Conservation (phyloP, 2,113 vertebrate genomes). For the Mustelus asterias region DNA sequence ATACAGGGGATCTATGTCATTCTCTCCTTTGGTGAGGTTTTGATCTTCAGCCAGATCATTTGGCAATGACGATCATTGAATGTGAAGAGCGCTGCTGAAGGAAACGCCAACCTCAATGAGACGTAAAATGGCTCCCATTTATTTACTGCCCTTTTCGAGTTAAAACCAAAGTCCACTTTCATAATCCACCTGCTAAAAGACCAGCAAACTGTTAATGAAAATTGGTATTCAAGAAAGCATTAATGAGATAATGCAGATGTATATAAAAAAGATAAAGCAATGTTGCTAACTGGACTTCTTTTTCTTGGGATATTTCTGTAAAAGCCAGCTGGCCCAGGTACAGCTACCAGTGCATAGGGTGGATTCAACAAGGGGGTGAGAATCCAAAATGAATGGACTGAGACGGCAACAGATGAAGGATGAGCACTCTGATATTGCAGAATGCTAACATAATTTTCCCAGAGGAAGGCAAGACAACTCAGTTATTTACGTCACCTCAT, state of each 20-base stretch:
- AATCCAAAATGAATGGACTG: background rate
- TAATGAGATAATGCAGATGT: background rate
- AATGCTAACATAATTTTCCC: background rate
- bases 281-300: background rate
- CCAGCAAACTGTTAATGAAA: background rate
- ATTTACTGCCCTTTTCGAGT: background rate
- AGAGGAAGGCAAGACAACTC: background rate
- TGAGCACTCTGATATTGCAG: no score
- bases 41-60: background rate
- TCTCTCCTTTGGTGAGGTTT: background rate
- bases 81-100: background rate
- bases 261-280: background rate
- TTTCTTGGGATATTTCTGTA: background rate
- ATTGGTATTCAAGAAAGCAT: background rate
- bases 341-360: background rate
- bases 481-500: background rate
- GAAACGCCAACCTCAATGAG: background rate
- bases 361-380: background rate
- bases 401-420: background rate
- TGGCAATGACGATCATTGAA: background rate
- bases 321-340: background rate
- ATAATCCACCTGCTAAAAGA: background rate
- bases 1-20: background rate
- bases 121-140: background rate
- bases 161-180: background rate